A percentile compares a stretch with the other conserved stretches of the same genome.
Conservation (phyloP, 2,797 vertebrate species). For the Trematomus bernacchii region DNA sequence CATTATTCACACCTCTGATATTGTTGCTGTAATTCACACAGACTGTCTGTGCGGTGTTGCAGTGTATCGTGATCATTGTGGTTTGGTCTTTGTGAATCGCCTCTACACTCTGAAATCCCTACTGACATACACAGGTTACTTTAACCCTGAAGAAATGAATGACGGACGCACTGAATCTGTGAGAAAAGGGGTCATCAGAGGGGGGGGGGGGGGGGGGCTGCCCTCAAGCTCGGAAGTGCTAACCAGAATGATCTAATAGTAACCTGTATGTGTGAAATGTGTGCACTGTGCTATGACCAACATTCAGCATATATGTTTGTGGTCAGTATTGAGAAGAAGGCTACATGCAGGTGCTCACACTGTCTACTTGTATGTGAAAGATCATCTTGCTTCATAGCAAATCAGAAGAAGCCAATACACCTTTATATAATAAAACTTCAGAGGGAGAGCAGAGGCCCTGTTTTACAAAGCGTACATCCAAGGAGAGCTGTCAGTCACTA, state of each 20-base stretch:
- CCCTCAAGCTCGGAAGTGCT: background rate
- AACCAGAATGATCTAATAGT: slow-evolving; percentile 19
- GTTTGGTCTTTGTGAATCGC: slow-evolving; percentile 26
- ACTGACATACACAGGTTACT: slow-evolving; percentile 11
- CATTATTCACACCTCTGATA: slow-evolving; percentile 46
- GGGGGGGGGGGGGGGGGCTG: background rate
- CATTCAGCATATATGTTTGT: slow-evolving; percentile 3
- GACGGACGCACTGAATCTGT: background rate
- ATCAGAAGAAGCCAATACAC: slow-evolving; percentile 8
- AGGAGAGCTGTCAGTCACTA: background rate
- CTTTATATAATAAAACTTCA: slow-evolving; percentile 18
- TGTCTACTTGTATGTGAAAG: background rate
- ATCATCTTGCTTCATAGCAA: slow-evolving; percentile 8
- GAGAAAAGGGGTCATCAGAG: slow-evolving; percentile 17
- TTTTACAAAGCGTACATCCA: slow-evolving; percentile 2
- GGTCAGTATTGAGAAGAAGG: background rate
- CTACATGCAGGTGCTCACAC: slow-evolving; percentile 9
- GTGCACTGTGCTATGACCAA: background rate
- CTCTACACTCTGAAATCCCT: slow-evolving; percentile 39
- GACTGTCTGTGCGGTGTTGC: slow-evolving; percentile 11
- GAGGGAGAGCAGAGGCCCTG: background rate
- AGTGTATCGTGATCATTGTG: slow-evolving; percentile 28
- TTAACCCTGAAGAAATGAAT: background rate
- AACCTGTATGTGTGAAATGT: slow-evolving; percentile 24
- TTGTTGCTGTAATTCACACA: slow-evolving; percentile 46